Base-by-base conservation (phyloP, 2,113 vertebrate species). In the Stigmatopora argus region DNA sequence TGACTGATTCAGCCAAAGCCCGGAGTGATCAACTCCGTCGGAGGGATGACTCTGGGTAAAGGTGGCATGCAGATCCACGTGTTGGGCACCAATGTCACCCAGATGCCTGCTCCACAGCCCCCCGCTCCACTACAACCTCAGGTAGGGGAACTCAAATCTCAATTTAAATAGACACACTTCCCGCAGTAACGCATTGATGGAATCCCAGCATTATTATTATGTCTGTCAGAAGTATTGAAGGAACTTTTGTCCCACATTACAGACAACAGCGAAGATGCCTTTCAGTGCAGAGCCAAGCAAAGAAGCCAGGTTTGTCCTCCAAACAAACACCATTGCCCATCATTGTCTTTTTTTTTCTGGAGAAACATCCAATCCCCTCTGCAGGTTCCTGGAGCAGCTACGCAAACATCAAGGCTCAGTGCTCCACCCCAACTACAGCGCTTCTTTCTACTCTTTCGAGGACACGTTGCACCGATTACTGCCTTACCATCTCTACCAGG, bases 401-500 rank as follows among this genome's bases (percentile, higher is more conserved):
- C 92, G 95, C 79, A 94, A 91, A 78, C 94, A 97, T 71, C 96
- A 97, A 87, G 94, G 94, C 67, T 88, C 93, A 0, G 94, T 94
- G 49, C 89, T 97, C 70, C 95, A 96, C 46, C 96, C 96, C 0
- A 94, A 97, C 79, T 95, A 94, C 87, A 92, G 93, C 71, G 89
- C 90, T 0, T 87, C 94, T 41, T 97, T 98, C 84, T 79, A 84
- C 71, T 94, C 94, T 0, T 91, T 95, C 55, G 90, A 94, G 64
- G 95, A 98, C 23, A 92, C 93, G 1, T 66, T 97, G 58, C 81
- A 92, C 31, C 86, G 95, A 65, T 90, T 98, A 53, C 89, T 97
- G 66, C 95, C 96, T 79, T 97, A 97, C 87, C 96, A 98, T 7
- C 92, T 98, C 49, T 98, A 98, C 90, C 95, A 97, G 88, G 96